These are phyloP conservation scores for Rhinatrema bivittatum DNA, from an alignment of 2,797 vertebrate genomes.

Conservation along the genomic window DNA sequence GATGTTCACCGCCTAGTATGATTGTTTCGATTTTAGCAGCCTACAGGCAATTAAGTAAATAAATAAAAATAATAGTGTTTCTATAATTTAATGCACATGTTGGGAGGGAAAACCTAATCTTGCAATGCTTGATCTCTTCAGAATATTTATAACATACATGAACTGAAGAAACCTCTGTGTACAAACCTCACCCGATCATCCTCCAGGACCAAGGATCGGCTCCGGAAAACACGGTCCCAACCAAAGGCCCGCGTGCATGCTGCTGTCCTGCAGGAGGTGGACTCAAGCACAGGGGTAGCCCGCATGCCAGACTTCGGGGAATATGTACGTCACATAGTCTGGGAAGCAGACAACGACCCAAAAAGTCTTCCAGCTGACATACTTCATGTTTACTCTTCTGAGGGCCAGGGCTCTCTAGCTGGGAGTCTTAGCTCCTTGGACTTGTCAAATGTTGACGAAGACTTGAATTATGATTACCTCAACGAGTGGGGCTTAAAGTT, in stretches of 20 bases:
- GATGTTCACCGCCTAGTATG: too few relatives aligned
- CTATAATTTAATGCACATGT: too few relatives aligned
- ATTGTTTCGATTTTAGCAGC: too few relatives aligned
- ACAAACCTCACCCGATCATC: slow-evolving; percentile 64
- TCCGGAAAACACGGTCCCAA: slow-evolving; percentile 65
- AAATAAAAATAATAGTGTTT: too few relatives aligned
- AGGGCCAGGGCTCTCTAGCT: slow-evolving; percentile 57
- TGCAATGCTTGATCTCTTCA: slow-evolving; percentile 37
- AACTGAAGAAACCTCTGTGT: slow-evolving; percentile 72
- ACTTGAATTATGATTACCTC: slow-evolving; percentile 53
- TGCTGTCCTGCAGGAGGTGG: not conserved
- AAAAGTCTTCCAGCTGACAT: slow-evolving; percentile 58
- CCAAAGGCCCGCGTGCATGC: not conserved
- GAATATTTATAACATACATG: slow-evolving; percentile 75
- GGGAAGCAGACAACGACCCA: slow-evolving; percentile 68
- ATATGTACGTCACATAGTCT: slow-evolving; percentile 67
- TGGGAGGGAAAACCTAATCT: too few relatives aligned
- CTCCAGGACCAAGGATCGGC: slow-evolving; percentile 58
- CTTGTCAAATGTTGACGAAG: slow-evolving; percentile 43
- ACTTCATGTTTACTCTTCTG: slow-evolving; percentile 67
- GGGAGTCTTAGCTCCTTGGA: slow-evolving; percentile 78
- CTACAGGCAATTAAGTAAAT: too few relatives aligned
- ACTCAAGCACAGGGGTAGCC: not conserved
- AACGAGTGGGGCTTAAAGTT: slow-evolving; percentile 72
- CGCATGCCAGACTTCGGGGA: slow-evolving; percentile 64